Conservation (phyloP, 2,797 vertebrate species). For the Spea hammondii region DNA sequence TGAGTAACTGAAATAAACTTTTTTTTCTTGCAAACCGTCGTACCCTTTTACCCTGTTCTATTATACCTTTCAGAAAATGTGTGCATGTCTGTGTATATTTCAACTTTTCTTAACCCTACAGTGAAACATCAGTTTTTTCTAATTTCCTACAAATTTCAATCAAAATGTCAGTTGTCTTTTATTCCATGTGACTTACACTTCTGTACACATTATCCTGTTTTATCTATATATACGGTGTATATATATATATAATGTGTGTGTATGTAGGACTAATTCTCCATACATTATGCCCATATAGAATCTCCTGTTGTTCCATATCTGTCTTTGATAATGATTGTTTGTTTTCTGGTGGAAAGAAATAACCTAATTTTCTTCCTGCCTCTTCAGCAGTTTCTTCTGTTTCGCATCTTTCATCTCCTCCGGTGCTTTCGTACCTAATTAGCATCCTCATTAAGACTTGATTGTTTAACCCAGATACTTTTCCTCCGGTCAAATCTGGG, state of each 20-base stretch:
- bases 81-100: no score
- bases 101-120: no score
- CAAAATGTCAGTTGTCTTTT: no score
- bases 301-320: neutral
- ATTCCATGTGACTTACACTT: no score
- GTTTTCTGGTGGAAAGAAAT: neutral
- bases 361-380: conserved; percentile 30
- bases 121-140: no score
- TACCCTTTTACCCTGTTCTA: no score
- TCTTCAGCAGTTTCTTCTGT: conserved; percentile 12
- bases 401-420: conserved; percentile 26
- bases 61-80: no score
- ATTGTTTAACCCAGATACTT: conserved; percentile 21
- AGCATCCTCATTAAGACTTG: conserved; percentile 35
- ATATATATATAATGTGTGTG: neutral
- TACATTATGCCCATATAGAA: neutral
- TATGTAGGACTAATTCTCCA: neutral
- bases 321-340: neutral
- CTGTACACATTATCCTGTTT: no score
- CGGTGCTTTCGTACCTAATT: conserved; percentile 35
- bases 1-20: no score
- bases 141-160: no score
- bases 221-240: no score
- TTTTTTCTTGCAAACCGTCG: no score
- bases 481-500: conserved; percentile 11